phyloP scores from a whole-genome alignment of 2,113 vertebrate genomes.

The Siniperca chuatsi region DNA sequence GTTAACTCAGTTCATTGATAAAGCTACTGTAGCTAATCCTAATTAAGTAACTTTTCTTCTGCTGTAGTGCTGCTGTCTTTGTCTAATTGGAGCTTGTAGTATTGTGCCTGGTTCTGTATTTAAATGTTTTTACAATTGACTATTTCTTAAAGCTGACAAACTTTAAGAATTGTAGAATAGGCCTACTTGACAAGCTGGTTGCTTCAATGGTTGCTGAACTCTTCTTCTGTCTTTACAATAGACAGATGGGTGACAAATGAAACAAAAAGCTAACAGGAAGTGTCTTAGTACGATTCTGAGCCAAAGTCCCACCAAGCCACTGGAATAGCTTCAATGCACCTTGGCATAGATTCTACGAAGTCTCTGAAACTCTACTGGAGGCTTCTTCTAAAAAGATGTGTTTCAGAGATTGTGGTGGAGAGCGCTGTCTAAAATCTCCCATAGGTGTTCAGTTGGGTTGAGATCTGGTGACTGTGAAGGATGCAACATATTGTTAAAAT shows the following conservation, averaged over 20 bases:
- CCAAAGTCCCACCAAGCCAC: not conserved
- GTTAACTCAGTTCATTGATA: constrained; percentile 8
- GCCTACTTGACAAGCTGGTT: not conserved
- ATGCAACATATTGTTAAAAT: not conserved
- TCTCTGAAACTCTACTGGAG: not conserved
- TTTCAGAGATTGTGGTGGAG: not conserved
- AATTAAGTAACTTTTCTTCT: constrained; percentile 11
- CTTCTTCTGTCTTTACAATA: not conserved
- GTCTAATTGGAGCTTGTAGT: not conserved
- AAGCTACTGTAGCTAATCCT: constrained; percentile 23
- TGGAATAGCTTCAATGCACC: not conserved
- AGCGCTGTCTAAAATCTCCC: not conserved
- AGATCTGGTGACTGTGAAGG: not conserved
- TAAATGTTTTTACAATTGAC: not conserved
- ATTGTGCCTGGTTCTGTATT: not conserved
- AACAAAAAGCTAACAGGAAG: not conserved
- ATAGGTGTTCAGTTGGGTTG: not conserved
- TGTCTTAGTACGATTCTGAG: not conserved
- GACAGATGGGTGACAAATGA: constrained; percentile 17
- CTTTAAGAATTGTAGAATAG: not conserved
- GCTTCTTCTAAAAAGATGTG: not conserved
- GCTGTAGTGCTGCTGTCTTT: not conserved
- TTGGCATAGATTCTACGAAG: not conserved
- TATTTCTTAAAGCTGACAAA: constrained; percentile 28
- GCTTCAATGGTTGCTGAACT: constrained; percentile 3